Evolutionary conservation across 1,140 invertebrate species (phyloP), one percentile per base, ranked within the genome.

Genomic region (Akabosia matsudoensis): DNA sequence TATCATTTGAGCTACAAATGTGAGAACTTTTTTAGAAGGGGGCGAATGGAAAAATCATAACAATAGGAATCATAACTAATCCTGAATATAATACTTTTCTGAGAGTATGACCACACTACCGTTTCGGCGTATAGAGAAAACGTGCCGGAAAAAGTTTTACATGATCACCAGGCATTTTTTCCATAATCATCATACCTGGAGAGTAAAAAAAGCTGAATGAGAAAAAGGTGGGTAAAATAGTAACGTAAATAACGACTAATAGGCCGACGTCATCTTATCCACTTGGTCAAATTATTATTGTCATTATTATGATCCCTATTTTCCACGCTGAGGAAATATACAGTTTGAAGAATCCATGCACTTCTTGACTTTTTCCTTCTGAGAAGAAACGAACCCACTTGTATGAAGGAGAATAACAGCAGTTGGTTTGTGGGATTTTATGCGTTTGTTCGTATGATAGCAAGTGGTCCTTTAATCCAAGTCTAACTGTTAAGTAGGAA

Each of bases 151-250:
- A 22, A 22, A 56, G 37, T 18, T 67, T 30, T 30, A 31, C 1
- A 67, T 2, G 30, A 24, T 61, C 54, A 22, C 24, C 54, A 61
- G 14, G 14, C 18, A 45, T 45, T 45, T 45, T 45, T 45, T 18
- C 37, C 18, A 18, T 45, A 10, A 18, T 45, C 18, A 7, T 10
- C 18, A 10, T 45, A 10, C 18, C 37, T 45, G 7, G 18, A 45
- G 37, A 45, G 37, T 45, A 45, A 45, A 45, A 10, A 45, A 18
- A 45, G 37, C 16, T 13, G 61, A 67, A 67, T 67, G 61, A 67
- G 61, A 7, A 67, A 67, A 67, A 67, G 61, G 61, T 67, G 61
- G 61, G 61, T 28, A 67, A 67, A 67, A 67, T 67, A 30, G 61
- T 31, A 14, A 67, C 61, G 31, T 67, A 67, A 67, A 67, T 67